Evolutionary conservation across 2,888 invertebrate species (phyloP).

Genomic region (Mimachlamys varia): DNA sequence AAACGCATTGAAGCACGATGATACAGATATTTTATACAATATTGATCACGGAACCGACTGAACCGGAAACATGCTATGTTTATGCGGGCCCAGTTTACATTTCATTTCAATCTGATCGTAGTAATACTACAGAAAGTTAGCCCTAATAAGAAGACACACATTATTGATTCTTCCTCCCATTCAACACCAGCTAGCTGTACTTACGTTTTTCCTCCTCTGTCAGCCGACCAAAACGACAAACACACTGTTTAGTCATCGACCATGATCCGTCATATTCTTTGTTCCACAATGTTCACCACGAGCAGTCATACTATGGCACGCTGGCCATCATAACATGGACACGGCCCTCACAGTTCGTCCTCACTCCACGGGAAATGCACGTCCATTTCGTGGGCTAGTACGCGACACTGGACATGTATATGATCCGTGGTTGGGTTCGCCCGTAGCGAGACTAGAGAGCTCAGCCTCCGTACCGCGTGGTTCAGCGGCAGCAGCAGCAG

Average conservation of each 20-base stretch:
- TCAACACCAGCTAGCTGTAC: neutral
- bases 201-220: neutral
- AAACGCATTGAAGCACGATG: neutral
- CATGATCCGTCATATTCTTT: neutral
- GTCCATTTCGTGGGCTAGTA: constrained; percentile 1
- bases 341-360: neutral
- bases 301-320: neutral
- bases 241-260: neutral
- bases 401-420: constrained; percentile 8
- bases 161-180: neutral
- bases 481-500: neutral
- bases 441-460: constrained; percentile 6
- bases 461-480: constrained; percentile 8
- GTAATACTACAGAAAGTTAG: neutral
- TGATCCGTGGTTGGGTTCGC: constrained; percentile 2
- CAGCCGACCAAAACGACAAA: neutral
- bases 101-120: neutral
- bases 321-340: neutral
- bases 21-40: neutral
- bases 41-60: neutral
- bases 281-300: neutral
- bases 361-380: neutral
- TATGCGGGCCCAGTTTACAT: neutral
- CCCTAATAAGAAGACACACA: neutral
- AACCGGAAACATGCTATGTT: neutral